phyloP scores from a whole-genome alignment of 2,113 vertebrate genomes.

The Ciconia boyciana region DNA sequence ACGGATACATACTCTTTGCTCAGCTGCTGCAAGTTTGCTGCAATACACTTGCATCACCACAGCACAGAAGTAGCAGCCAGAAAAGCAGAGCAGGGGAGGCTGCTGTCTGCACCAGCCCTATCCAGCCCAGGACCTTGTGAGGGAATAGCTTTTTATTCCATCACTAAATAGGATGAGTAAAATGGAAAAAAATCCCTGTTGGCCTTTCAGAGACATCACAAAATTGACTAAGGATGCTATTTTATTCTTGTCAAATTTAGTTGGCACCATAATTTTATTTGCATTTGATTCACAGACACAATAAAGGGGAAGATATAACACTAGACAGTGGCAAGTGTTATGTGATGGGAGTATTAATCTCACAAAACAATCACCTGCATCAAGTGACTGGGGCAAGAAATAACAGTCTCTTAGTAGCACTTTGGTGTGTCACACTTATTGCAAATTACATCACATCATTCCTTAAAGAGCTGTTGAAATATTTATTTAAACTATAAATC shows the following conservation, averaged over 20 bases:
- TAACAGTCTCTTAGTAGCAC: background rate
- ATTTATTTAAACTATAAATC: background rate
- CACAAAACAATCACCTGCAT: slow-evolving; percentile 4
- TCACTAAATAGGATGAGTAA: background rate
- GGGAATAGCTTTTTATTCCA: background rate
- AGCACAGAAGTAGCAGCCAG: background rate
- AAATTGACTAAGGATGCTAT: slow-evolving; percentile 1
- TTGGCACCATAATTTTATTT: slow-evolving; percentile 27
- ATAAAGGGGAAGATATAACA: background rate
- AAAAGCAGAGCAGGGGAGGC: background rate
- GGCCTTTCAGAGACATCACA: background rate
- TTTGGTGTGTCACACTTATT: background rate
- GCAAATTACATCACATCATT: background rate
- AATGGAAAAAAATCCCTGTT: background rate
- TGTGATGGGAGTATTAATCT: slow-evolving; percentile 31
- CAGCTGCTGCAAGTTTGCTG: background rate
- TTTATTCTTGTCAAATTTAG: slow-evolving; percentile 17
- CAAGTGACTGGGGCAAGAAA: slow-evolving; percentile 18
- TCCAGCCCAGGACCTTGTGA: background rate
- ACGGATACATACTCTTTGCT: background rate
- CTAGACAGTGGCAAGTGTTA: background rate
- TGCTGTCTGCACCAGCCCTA: background rate
- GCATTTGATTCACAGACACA: slow-evolving; percentile 20
- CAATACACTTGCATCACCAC: background rate
- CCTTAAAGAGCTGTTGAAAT: background rate